Evolutionary conservation across 2,113 vertebrate species (phyloP), one percentile per base, ranked within the genome.

Genomic region (Seriola dumerili): DNA sequence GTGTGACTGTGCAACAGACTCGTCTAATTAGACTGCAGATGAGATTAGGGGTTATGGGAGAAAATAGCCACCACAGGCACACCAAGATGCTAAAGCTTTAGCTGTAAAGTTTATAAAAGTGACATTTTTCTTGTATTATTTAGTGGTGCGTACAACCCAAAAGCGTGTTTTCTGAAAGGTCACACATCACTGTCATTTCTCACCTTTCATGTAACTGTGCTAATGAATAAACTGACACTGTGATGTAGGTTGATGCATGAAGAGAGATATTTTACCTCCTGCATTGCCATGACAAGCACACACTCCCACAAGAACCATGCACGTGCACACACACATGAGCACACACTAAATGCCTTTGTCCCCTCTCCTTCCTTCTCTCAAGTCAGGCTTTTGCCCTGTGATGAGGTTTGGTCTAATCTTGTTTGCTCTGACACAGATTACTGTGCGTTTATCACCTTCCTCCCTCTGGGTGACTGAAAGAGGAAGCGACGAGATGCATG

Each of bases 391-490:
- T 67, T 91, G 85, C 84, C n/a, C 42, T 0, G 1, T 25, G 55
- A 74, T 70, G 81, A 79, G 76, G 86, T 82, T 87, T 57, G 75
- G 46, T 84, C 68, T 91, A 90, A 93, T 91, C 89, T 83, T 80
- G 70, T 92, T 92, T 93, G 83, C 71, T 57, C 55, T 83, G 84
- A 84, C 80, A 74, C 57, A 61, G 72, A 85, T 80, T 72, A 83
- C 65, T 16, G 42, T n/a, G 29, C 17, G 16, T 88, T 84, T 83
- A 75, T 85, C 80, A 73, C 78, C 65, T 75, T n/a, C 71, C 36
- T 75, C 70, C 50, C 25, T 75, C 17, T 23, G 74, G 65, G 52
- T 64, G 71, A 75, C 19, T 34, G 40, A 76, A 76, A 78, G 76
- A 85, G 90, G 90, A 92, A 84, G 89, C 76, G 73, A 75, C 19